phyloP scores from a whole-genome alignment of 2,888 invertebrate genomes.

The Brachypterus glaber region DNA sequence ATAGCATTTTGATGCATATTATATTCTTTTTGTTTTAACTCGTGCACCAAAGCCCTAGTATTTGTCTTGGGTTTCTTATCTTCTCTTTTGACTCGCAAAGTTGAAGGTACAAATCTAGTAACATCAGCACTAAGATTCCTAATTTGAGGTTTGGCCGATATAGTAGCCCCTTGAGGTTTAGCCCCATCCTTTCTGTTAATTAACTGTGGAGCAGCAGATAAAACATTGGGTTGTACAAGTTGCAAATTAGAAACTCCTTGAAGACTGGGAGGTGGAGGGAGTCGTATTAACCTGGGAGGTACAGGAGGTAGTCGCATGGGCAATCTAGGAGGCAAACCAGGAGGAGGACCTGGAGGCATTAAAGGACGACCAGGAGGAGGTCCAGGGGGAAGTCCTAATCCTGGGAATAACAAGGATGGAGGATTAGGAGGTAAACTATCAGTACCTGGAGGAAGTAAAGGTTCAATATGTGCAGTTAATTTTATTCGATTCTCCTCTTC shows the following conservation, averaged over 20 bases:
- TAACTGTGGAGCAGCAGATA: constrained; percentile 74
- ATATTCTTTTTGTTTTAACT: constrained; percentile 45
- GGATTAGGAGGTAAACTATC: constrained; percentile 41
- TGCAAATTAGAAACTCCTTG: constrained; percentile 25
- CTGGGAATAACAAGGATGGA: constrained; percentile 37
- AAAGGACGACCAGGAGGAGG: constrained; percentile 43
- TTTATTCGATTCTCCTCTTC: constrained; percentile 24
- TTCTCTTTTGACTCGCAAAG: constrained; percentile 82
- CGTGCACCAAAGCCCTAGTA: constrained; percentile 44
- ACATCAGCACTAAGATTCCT: constrained; percentile 88
- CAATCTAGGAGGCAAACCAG: constrained; percentile 51
- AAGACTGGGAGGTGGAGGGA: constrained; percentile 24
- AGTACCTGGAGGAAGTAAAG: constrained; percentile 33
- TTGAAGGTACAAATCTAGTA: constrained; percentile 89
- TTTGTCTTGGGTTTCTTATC: constrained; percentile 57
- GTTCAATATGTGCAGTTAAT: constrained; percentile 25
- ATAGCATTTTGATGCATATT: constrained; percentile 30
- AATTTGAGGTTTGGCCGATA: constrained; percentile 95
- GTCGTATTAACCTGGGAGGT: constrained; percentile 44
- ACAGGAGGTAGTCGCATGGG: constrained; percentile 42
- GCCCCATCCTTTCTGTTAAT: constrained; percentile 61
- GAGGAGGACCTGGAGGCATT: constrained; percentile 50
- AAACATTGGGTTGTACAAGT: constrained; percentile 54
- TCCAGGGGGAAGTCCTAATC: constrained; percentile 41
- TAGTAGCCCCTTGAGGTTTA: constrained; percentile 57